These are phyloP conservation scores for Puffinus mauretanicus DNA, from an alignment of 2,113 vertebrate species.

Conservation along the genomic window DNA sequence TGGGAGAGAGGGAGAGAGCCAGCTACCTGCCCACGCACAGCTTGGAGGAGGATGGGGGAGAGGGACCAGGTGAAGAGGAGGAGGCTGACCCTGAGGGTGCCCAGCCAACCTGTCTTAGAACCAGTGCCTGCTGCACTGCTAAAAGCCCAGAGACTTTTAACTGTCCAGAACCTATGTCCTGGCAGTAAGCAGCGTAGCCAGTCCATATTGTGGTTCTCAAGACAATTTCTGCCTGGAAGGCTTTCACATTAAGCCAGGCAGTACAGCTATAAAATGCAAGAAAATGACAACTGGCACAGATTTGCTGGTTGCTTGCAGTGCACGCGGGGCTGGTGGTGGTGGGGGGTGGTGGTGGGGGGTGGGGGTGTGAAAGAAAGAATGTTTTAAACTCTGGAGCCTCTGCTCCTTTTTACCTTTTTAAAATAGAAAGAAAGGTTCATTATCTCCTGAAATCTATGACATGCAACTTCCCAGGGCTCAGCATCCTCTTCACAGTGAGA, in stretches of 20 bases:
- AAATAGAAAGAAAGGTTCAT: neutral
- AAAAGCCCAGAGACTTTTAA: neutral
- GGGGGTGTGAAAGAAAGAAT: neutral
- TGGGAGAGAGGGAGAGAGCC: neutral
- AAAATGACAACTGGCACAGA: neutral
- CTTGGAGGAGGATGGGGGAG: neutral
- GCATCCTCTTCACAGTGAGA: neutral
- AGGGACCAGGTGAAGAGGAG: neutral
- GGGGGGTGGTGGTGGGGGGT: too few species aligned
- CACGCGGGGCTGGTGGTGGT: too few species aligned
- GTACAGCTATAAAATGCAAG: neutral
- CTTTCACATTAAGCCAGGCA: neutral
- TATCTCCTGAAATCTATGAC: neutral
- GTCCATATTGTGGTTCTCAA: neutral
- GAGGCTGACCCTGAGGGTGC: neutral
- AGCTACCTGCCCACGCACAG: neutral
- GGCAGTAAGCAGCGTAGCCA: rapidly evolving
- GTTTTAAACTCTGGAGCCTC: neutral
- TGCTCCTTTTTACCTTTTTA: neutral
- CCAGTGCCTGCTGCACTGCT: neutral
- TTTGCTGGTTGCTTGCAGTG: neutral
- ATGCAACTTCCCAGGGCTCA: neutral
- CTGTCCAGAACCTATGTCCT: neutral
- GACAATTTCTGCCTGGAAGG: neutral
- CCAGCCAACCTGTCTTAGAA: neutral